These are phyloP conservation scores for Darevskia mixta DNA, from an alignment of 2,797 vertebrate species.

Conservation along the genomic window DNA sequence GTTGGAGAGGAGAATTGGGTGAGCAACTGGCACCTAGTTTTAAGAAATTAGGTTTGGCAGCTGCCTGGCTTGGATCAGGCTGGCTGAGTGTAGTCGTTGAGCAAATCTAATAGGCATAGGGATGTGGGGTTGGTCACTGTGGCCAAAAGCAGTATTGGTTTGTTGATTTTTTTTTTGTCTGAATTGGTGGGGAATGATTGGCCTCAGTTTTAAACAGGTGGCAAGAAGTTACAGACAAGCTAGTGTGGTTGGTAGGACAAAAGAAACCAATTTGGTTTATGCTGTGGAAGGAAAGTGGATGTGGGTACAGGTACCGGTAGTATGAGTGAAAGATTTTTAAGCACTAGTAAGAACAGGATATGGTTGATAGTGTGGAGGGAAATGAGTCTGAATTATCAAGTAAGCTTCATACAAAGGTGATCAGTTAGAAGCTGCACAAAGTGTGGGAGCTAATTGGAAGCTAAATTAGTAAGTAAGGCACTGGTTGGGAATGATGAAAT, in stretches of 20 bases:
- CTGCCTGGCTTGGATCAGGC: neutral
- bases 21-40: neutral
- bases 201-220: neutral
- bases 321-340: neutral
- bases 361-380: neutral
- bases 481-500: neutral
- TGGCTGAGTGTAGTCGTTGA: neutral
- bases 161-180: neutral
- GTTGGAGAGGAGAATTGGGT: neutral
- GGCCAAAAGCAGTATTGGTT: neutral
- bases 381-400: neutral
- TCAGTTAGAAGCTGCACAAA: neutral
- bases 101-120: neutral
- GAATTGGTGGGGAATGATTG: neutral
- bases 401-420: neutral
- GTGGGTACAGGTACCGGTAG: neutral
- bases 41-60: neutral
- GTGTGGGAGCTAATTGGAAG: neutral
- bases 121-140: neutral
- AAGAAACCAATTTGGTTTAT: neutral
- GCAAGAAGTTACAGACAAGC: conserved; percentile 11
- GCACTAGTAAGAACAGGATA: neutral
- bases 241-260: neutral
- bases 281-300: neutral
- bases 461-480: neutral